Conservation (phyloP, 1,140 invertebrate genomes). For the Psix sp. region DNA sequence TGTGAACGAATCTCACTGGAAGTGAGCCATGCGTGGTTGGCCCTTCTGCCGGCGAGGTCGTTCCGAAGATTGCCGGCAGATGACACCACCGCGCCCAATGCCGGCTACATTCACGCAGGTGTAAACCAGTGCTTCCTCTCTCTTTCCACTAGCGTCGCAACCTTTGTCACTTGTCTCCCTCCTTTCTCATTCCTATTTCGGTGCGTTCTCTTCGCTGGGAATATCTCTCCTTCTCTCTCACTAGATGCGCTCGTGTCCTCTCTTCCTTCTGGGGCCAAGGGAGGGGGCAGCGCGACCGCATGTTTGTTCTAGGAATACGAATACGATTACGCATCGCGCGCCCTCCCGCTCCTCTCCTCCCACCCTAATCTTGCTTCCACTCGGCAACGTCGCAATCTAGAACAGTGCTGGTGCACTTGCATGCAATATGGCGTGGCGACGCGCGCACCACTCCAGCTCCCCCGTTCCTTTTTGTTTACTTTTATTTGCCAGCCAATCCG, state of each 20-base stretch:
- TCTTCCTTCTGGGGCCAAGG: slow-evolving; percentile 9
- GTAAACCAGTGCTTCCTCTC: slow-evolving; percentile 60
- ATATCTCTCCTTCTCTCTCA: slow-evolving; percentile 17
- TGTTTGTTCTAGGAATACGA: slow-evolving; percentile 59
- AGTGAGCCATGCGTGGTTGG: slow-evolving; percentile 28
- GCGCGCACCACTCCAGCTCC: slow-evolving; percentile 44
- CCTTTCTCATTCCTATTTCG: slow-evolving; percentile 9
- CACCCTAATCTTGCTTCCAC: slow-evolving; percentile 17
- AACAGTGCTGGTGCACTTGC: slow-evolving; percentile 48
- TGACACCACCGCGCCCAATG: slow-evolving; percentile 72
- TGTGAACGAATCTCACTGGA: slow-evolving; percentile 63
- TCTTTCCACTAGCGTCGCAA: slow-evolving; percentile 21
- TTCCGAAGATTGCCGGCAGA: slow-evolving; percentile 71
- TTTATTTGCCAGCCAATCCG: slow-evolving; percentile 34
- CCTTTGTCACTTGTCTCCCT: slow-evolving; percentile 17
- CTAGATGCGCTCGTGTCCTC: slow-evolving; percentile 16
- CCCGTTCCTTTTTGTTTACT: slow-evolving; percentile 38
- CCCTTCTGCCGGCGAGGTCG: slow-evolving; percentile 54
- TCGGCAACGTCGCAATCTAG: slow-evolving; percentile 66
- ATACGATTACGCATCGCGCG: slow-evolving; percentile 62
- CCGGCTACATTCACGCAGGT: slow-evolving; percentile 68
- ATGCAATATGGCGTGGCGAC: slow-evolving; percentile 51
- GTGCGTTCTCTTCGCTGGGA: slow-evolving; percentile 23
- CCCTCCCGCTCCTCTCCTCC: slow-evolving; percentile 30
- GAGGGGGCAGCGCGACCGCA: slow-evolving; percentile 48